phyloP scores from a whole-genome alignment of 2,888 invertebrate genomes.

The Bombylius discolor region DNA sequence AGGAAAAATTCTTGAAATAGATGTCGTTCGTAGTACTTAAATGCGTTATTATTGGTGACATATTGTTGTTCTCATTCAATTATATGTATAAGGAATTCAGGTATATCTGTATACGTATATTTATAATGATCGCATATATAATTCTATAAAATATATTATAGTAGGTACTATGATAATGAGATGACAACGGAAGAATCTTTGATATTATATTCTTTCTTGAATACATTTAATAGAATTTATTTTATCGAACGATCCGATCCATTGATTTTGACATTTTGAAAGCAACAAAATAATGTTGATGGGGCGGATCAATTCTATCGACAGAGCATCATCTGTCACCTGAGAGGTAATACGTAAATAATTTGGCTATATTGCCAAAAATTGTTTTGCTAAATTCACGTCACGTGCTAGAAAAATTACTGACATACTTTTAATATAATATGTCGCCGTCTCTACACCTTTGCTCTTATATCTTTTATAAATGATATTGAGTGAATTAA shows the following conservation, averaged over 20 bases:
- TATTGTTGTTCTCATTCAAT: not conserved
- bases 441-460: slow-evolving; percentile 6
- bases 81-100: too few species aligned
- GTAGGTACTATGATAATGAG: too few species aligned
- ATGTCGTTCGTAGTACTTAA: not conserved
- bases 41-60: not conserved
- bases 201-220: too few species aligned
- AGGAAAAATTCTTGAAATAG: not conserved
- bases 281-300: too few species aligned
- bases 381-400: slow-evolving; percentile 3
- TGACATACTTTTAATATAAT: slow-evolving; percentile 7
- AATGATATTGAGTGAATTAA: too few species aligned
- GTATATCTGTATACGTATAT: too few species aligned
- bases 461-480: not conserved
- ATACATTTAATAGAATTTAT: too few species aligned
- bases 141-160: too few species aligned
- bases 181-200: too few species aligned
- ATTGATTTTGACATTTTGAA: too few species aligned
- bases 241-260: too few species aligned
- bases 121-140: too few species aligned
- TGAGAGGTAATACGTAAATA: slow-evolving; percentile 1
- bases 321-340: not conserved
- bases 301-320: not conserved
- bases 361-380: slow-evolving; percentile 3
- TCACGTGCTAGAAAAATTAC: slow-evolving; percentile 7